Conservation (phyloP, 2,888 invertebrate species). For the Dolichomitus sp. region DNA sequence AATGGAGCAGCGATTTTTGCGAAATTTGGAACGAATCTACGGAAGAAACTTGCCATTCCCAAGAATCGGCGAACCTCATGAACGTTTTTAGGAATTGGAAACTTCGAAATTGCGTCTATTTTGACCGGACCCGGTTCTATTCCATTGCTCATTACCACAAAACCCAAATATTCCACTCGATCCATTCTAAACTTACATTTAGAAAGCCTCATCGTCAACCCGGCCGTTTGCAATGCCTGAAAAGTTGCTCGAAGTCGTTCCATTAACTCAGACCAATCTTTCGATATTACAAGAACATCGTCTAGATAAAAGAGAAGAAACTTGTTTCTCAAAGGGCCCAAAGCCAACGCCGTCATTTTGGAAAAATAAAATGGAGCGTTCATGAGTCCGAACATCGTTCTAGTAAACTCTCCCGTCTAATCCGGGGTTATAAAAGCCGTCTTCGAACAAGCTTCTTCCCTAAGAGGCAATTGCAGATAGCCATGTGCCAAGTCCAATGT, state of each 20-base stretch:
- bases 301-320: conserved; percentile 73
- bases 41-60: conserved; percentile 50
- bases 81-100: conserved; percentile 43
- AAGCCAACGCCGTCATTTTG: no score
- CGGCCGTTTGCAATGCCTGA: conserved; percentile 65
- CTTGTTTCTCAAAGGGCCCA: conserved; percentile 66
- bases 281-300: conserved; percentile 72
- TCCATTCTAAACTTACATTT: conserved; percentile 74
- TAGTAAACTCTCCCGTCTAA: conserved; percentile 72
- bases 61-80: conserved; percentile 55
- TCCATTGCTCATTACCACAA: conserved; percentile 55
- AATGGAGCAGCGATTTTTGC: conserved; percentile 26
- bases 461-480: conserved; percentile 65
- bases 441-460: conserved; percentile 55
- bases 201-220: conserved; percentile 71
- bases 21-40: conserved; percentile 52
- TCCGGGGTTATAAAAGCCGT: conserved; percentile 73
- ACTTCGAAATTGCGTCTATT: conserved; percentile 63
- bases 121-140: conserved; percentile 54
- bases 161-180: conserved; percentile 75
- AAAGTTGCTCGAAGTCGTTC: conserved; percentile 66
- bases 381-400: conserved; percentile 75
- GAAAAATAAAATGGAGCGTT: conserved; percentile 77
- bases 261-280: conserved; percentile 69
- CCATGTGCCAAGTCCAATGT: conserved; percentile 61